These are phyloP conservation scores for Carabus problematicus DNA, from an alignment of 2,888 invertebrate genomes.

Conservation along the genomic window DNA sequence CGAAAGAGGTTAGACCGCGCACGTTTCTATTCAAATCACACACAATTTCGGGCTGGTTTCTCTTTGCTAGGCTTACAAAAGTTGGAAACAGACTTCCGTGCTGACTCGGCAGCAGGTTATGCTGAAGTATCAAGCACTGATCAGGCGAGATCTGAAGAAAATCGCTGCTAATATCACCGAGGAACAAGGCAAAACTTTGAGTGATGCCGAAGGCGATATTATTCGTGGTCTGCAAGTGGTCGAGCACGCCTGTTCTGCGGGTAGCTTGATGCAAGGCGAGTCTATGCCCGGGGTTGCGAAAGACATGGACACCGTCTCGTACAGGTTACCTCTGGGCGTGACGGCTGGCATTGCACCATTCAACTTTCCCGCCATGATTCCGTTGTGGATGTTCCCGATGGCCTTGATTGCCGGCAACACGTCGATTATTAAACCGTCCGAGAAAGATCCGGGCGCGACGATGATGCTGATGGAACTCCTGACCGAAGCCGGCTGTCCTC, in stretches of 20 bases:
- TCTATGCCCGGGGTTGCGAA: conserved; percentile 85
- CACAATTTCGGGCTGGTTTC: no score
- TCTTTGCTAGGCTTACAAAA: conserved; percentile 66
- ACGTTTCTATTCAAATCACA: no score
- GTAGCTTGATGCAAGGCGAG: conserved; percentile 92
- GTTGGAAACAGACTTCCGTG: conserved; percentile 92
- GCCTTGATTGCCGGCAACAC: conserved; percentile 94
- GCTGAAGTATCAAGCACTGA: conserved; percentile 77
- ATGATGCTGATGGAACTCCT: conserved; percentile 94
- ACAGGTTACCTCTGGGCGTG: conserved; percentile 91
- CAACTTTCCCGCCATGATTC: conserved; percentile 99
- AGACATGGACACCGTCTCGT: conserved; percentile 96
- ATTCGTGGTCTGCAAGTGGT: conserved; percentile 88
- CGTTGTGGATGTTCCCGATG: conserved; percentile 93
- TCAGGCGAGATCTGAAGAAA: conserved; percentile 87
- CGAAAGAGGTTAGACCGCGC: conserved; percentile 74
- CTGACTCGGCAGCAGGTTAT: conserved; percentile 84
- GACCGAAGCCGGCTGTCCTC: conserved; percentile 93
- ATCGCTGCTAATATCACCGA: conserved; percentile 90
- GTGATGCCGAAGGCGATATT: conserved; percentile 98
- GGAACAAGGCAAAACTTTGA: conserved; percentile 97
- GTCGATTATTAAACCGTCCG: conserved; percentile 94
- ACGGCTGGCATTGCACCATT: conserved; percentile 97
- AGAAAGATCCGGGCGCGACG: conserved; percentile 96
- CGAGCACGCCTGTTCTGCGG: conserved; percentile 95